Percentiles rank a stretch among this genome's conserved stretches.
Conservation (phyloP, 2,888 invertebrate species). For the Melinaea menophilus region DNA sequence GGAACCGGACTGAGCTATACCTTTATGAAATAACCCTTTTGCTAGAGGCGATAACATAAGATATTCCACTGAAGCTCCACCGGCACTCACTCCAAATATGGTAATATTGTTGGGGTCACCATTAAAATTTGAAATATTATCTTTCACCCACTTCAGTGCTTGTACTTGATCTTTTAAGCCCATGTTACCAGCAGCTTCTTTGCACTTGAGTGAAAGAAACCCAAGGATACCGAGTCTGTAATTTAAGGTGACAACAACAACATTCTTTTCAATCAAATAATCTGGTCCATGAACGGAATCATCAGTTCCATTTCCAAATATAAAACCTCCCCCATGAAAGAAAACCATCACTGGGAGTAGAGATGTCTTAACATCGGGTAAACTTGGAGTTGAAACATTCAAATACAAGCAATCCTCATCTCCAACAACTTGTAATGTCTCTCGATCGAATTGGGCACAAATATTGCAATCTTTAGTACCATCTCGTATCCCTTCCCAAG, state of each 20-base stretch:
- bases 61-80: conserved; percentile 69
- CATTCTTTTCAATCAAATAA: conserved; percentile 61
- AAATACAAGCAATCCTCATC: conserved; percentile 82
- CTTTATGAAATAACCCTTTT: conserved; percentile 73
- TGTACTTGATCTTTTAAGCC: conserved; percentile 74
- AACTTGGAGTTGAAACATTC: conserved; percentile 81
- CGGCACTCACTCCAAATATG: conserved; percentile 75
- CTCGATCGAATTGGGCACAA: conserved; percentile 80
- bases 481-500: conserved; percentile 80
- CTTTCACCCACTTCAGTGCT: conserved; percentile 73
- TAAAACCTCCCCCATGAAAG: conserved; percentile 70
- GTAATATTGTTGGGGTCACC: conserved; percentile 72
- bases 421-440: conserved; percentile 71
- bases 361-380: conserved; percentile 40
- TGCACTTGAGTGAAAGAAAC: conserved; percentile 58
- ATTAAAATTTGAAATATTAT: conserved; percentile 67
- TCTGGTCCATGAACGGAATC: conserved; percentile 61
- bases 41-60: conserved; percentile 62
- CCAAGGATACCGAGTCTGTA: conserved; percentile 69
- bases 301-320: conserved; percentile 66
- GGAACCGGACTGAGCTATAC: conserved; percentile 76
- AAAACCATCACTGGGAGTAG: conserved; percentile 67
- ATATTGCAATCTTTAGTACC: conserved; percentile 79
- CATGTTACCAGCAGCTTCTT: conserved; percentile 71
- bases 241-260: conserved; percentile 64